phyloP scores from a whole-genome alignment of 2,113 vertebrate genomes.

The Aspiorhynchus laticeps region DNA sequence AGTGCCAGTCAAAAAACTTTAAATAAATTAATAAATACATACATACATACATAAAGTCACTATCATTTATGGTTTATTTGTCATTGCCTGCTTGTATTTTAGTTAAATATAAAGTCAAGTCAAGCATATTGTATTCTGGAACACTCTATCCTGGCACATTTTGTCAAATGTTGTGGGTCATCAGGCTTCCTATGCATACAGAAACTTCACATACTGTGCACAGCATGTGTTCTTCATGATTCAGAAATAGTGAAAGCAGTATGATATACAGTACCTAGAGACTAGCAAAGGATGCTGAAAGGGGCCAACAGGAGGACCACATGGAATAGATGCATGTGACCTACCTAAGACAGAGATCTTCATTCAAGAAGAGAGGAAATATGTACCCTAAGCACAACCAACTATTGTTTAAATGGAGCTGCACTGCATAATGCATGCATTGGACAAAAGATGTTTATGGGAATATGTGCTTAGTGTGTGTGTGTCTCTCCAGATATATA shows the following conservation, averaged over 20 bases:
- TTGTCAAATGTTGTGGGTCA: neutral
- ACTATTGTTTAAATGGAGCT: neutral
- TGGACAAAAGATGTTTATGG: neutral
- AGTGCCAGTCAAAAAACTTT: neutral
- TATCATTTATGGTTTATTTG: neutral
- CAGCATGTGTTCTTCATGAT: neutral
- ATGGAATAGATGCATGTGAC: constrained; percentile 7
- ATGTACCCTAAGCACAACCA: neutral
- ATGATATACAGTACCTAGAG: neutral
- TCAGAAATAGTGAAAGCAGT: neutral
- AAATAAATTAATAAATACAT: neutral
- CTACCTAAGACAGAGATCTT: constrained; percentile 9
- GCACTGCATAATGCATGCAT: neutral
- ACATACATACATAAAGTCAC: too few species aligned
- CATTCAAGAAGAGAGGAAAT: neutral
- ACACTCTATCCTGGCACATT: neutral
- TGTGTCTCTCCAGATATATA: constrained; percentile 4
- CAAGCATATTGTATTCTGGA: neutral
- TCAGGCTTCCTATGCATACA: neutral
- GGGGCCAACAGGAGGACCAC: neutral
- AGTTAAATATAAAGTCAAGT: neutral
- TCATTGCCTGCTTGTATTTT: neutral
- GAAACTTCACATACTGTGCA: neutral
- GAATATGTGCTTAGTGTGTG: neutral
- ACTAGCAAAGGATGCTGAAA: neutral